Base-by-base conservation (phyloP, 2,113 vertebrate species). In the Amphiprion percula region DNA sequence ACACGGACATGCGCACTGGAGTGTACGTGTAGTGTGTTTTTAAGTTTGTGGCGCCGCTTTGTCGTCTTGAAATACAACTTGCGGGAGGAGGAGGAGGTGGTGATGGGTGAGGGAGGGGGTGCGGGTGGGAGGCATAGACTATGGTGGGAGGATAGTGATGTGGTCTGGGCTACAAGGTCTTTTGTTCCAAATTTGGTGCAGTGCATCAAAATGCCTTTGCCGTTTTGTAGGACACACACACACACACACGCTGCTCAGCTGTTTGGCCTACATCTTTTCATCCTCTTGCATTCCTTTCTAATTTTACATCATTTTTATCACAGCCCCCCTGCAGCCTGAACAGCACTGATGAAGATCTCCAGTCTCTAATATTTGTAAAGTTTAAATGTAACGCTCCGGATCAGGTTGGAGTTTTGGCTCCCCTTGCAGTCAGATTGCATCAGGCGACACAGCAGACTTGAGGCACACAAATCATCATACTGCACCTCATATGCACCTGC, bases 171-270 rank as follows among this genome's bases (percentile, higher is more conserved):
- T 90, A 77, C 77, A 88, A 84, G 87, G 88, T 92, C 87, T 90
- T 91, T 91, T 93, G 91, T 92, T 91, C 82, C 80, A 89, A 87
- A 93, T 91, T 90, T 94, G 93, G 93, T 94, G 93, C 91, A 94
- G 87, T 92, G 93, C 91, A 94, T 93, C 90, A 93, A 90, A 87
- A 92, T 89, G 77, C 81, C 67, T 82, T 87, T 80, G 69, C 79
- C 58, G 80, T 84, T 67, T 78, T 87, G 68, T 77, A 77, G 62
- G 71, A 80, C 53, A 81, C 44, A 60, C 44, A 60, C 65, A 70
- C 33, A 12, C 58, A 50, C 41, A 46, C n/a, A 69, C 59, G 37
- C 6, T 37, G 33, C 39, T 68, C 33, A 69, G 30, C 44, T 68
- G 55, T 71, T 69, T 87, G 88, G 56, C 83, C 83, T 77, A 84